These are phyloP conservation scores for Porites cylindrica DNA, from an alignment of 92 coral and sea anemone species.

Conservation along the genomic window DNA sequence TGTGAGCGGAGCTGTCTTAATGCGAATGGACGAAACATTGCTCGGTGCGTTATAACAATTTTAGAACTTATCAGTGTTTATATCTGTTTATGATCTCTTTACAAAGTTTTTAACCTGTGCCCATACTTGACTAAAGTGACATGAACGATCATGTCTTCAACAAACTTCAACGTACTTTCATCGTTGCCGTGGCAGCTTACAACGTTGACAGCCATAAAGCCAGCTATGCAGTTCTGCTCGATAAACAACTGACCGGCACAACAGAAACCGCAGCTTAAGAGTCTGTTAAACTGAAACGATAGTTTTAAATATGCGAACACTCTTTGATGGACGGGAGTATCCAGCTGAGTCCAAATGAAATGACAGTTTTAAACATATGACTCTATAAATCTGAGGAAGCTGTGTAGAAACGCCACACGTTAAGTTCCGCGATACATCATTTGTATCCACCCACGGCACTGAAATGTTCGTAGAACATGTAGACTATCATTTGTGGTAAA, in stretches of 20 bases:
- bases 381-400: neutral
- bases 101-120: neutral
- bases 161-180: neutral
- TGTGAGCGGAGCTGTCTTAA: constrained; percentile 61
- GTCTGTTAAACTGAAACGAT: neutral
- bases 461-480: neutral
- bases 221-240: neutral
- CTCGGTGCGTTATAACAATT: constrained; percentile 42
- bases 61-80: neutral
- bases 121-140: neutral
- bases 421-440: too few relatives aligned
- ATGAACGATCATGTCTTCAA: neutral
- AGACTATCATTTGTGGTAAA: neutral
- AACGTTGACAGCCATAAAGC: neutral
- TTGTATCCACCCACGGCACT: too few relatives aligned
- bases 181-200: neutral
- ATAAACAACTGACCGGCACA: neutral
- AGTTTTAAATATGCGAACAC: neutral
- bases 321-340: neutral
- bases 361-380: neutral
- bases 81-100: neutral
- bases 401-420: neutral
- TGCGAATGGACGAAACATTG: constrained; percentile 60
- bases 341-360: neutral
- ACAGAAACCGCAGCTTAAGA: constrained; percentile 1